Base-by-base conservation (phyloP, 2,888 invertebrate species). In the Ophioninae sp. region DNA sequence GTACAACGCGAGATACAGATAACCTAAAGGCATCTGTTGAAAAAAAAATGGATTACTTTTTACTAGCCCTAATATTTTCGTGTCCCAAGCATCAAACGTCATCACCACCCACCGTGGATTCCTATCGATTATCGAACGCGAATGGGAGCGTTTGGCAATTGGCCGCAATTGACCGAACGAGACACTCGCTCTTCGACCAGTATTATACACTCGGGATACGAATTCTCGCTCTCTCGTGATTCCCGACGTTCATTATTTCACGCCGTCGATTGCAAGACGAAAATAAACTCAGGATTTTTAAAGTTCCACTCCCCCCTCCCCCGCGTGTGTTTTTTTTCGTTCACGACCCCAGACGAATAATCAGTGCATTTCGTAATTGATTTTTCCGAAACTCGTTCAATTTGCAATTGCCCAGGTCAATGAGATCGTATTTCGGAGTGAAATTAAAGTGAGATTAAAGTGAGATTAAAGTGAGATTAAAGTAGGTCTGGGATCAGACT, bases 101-200 rank as follows among this genome's bases (percentile, higher is more conserved):
- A 51, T 13, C 51, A 84, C 88, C 90, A 89, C 90, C 89, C 88
- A 89, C 90, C 84, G 86, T 78, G 85, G 87, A 87, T 86, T 88
- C 85, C 87, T 87, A 87, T 88, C 87, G 85, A 87, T 85, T 82
- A 85, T 86, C 88, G 85, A 87, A 87, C 85, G 73, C 74, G 86
- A 88, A 88, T 88, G 86, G 85, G 86, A 87, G 79, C 87, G 85
- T 82, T 87, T 86, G 88, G 78, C 89, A 90, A 90, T 91, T 91
- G 90, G 87, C 89, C 88, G 89, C 89, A 91, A 90, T 91, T 90
- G 90, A 89, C 87, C 87, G 82, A 85, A 84, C 85, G 86, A 85
- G 86, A 86, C 85, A 87, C 78, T 87, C 87, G 87, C 88, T 87
- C 86, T 83, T 85, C 85, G 82, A 39, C 6, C 59, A 65, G 39